Percentiles rank a stretch among this genome's conserved stretches.
These are phyloP conservation scores for Digitonthophagus gazella DNA, from an alignment of 2,888 invertebrate genomes.

Conservation along the genomic window DNA sequence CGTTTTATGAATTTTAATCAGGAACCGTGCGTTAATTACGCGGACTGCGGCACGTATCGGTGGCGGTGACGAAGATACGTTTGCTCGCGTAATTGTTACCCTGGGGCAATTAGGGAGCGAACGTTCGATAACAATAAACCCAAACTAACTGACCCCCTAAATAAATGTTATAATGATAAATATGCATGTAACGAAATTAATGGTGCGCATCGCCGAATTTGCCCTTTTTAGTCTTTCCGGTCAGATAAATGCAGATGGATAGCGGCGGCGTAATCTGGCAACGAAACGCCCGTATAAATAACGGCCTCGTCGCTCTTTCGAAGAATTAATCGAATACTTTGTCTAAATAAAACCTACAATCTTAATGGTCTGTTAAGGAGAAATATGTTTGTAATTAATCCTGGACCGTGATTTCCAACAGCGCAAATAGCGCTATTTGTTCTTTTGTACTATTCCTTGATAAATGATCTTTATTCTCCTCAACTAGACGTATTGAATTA, in stretches of 20 bases:
- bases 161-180: neutral
- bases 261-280: neutral
- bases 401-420: conserved; percentile 20
- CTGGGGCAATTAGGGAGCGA: neutral
- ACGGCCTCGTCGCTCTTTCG: conserved; percentile 1
- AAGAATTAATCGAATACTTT: conserved; percentile 26
- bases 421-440: neutral
- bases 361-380: conserved; percentile 27
- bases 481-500: neutral
- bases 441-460: neutral
- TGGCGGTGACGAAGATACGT: neutral
- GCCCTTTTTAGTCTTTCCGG: neutral
- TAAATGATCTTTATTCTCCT: too few relatives aligned
- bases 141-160: neutral
- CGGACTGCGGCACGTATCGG: neutral
- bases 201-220: neutral
- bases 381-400: conserved; percentile 28
- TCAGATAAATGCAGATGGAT: neutral
- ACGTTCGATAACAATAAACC: neutral
- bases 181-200: neutral
- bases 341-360: conserved; percentile 27
- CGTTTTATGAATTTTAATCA: conserved; percentile 21
- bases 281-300: conserved; percentile 6
- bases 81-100: neutral
- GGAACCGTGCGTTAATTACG: neutral